Conservation (phyloP, 2,888 invertebrate species). For the Diachrysia chrysitis region DNA sequence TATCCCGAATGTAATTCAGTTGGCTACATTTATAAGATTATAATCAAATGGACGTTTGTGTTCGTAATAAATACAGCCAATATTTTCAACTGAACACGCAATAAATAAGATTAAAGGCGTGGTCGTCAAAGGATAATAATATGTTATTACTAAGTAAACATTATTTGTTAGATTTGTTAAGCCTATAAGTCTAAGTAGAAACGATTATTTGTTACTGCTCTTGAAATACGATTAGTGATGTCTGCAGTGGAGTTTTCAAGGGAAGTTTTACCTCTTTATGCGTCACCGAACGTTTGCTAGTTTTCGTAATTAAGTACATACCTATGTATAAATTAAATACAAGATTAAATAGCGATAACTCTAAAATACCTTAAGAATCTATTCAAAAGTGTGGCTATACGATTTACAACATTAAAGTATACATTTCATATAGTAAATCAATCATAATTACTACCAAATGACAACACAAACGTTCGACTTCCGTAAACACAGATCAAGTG, state of each 20-base stretch:
- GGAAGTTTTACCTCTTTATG: no score
- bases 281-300: no score
- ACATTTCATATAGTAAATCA: background rate
- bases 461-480: background rate
- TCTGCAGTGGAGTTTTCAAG: background rate
- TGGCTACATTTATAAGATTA: conserved; percentile 46
- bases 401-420: background rate
- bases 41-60: conserved; percentile 36
- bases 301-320: no score
- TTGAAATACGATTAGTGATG: background rate
- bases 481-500: conserved; percentile 7
- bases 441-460: background rate
- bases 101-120: conserved; percentile 46
- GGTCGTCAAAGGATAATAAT: conserved; percentile 46
- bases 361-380: no score
- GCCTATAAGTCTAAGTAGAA: background rate
- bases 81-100: conserved; percentile 37
- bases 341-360: no score
- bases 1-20: conserved; percentile 44
- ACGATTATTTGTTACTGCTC: background rate
- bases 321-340: no score
- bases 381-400: no score
- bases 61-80: conserved; percentile 13
- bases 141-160: conserved; percentile 28
- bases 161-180: conserved; percentile 27